These are phyloP conservation scores for Gopherus flavomarginatus DNA, from an alignment of 2,113 vertebrate species.

Conservation along the genomic window DNA sequence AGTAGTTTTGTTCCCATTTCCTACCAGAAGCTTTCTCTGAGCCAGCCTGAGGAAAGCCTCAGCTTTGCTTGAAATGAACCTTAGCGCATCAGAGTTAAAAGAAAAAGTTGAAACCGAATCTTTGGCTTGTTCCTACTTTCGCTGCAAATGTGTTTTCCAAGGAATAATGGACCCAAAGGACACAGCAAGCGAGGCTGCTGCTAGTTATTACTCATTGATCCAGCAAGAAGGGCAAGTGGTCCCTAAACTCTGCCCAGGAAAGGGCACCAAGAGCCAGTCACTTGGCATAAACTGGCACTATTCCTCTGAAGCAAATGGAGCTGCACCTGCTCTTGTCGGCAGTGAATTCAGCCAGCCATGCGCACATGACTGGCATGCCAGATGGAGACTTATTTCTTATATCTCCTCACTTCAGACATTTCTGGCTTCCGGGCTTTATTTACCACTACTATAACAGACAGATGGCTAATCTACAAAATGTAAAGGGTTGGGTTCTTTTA, in stretches of 20 bases:
- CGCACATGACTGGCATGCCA: accelerated
- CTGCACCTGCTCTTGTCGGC: background rate
- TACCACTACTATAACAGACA: background rate
- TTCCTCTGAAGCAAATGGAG: background rate
- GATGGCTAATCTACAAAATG: background rate
- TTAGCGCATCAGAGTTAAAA: background rate
- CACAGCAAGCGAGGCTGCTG: background rate
- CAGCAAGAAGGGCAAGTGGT: background rate
- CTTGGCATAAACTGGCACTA: accelerated
- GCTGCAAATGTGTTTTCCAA: background rate
- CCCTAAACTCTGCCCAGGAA: background rate
- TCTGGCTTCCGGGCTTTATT: background rate
- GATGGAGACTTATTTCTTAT: background rate
- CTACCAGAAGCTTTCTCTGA: background rate
- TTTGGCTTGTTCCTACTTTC: background rate
- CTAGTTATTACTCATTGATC: background rate
- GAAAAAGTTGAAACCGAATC: background rate
- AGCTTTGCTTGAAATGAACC: background rate
- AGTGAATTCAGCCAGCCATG: background rate
- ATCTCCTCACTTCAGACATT: no score
- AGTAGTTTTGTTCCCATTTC: background rate
- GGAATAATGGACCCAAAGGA: background rate
- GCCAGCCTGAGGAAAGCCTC: background rate
- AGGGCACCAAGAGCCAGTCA: background rate
- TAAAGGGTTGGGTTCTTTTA: background rate